These are phyloP conservation scores for Poecilobothrus nobilitatus DNA, from an alignment of 2,888 invertebrate species.

Conservation along the genomic window DNA sequence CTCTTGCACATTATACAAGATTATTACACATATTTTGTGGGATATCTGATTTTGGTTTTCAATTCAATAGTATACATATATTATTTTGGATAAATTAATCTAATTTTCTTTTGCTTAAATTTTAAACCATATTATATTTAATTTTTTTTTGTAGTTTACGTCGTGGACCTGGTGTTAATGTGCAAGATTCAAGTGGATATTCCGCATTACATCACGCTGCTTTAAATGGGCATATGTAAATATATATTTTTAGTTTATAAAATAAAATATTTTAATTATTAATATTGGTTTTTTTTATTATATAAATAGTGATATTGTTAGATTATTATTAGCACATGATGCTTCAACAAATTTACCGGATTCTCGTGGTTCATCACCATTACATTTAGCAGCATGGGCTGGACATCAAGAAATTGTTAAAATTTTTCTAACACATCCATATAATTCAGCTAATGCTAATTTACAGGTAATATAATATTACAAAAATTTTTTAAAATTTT, in stretches of 20 bases:
- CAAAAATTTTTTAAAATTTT: constrained; percentile 12
- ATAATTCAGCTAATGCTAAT: constrained; percentile 76
- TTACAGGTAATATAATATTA: constrained; percentile 52
- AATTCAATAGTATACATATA: no score
- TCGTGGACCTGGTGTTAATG: constrained; percentile 83
- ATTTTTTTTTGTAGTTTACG: constrained; percentile 54
- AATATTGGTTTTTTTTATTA: constrained; percentile 11
- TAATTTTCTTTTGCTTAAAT: no score
- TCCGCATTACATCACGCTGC: constrained; percentile 91
- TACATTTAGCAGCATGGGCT: constrained; percentile 91
- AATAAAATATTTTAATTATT: background rate
- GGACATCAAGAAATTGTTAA: constrained; percentile 83
- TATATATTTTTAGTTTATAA: background rate
- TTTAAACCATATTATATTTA: no score
- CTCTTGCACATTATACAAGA: no score
- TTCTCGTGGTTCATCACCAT: constrained; percentile 81
- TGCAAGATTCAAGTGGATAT: constrained; percentile 87
- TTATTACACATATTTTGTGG: no score
- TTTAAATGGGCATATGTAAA: constrained; percentile 84
- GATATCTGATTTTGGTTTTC: no score
- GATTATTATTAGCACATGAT: constrained; percentile 64
- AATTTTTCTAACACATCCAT: constrained; percentile 71
- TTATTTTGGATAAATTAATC: no score
- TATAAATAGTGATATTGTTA: constrained; percentile 75
- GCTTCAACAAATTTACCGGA: constrained; percentile 85